phyloP scores from a whole-genome alignment of 2,113 vertebrate species.

The Xiphophorus couchianus region DNA sequence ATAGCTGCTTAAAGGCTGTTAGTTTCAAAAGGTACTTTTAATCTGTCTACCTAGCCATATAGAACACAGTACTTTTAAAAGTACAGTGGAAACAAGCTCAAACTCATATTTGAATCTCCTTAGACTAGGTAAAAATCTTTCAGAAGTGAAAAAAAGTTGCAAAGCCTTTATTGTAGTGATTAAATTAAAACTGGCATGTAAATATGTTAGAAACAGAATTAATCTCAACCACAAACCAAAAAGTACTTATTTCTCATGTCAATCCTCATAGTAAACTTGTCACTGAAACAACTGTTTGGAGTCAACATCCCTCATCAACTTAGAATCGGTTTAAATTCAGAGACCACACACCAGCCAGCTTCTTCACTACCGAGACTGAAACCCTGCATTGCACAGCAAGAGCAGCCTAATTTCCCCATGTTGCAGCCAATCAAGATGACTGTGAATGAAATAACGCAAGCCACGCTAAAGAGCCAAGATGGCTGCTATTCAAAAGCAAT shows the following conservation, averaged over 20 bases:
- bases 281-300: slow-evolving; percentile 20
- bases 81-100: no score
- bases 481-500: slow-evolving; percentile 39
- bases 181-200: neutral
- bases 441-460: slow-evolving; percentile 22
- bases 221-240: slow-evolving; percentile 38
- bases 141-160: neutral
- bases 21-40: neutral
- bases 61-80: neutral
- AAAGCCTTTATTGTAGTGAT: neutral
- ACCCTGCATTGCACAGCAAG: slow-evolving; percentile 42
- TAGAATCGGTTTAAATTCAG: slow-evolving; percentile 9
- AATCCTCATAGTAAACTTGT: slow-evolving; percentile 1
- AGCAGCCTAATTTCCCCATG: slow-evolving; percentile 17
- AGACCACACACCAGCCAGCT: slow-evolving; percentile 32
- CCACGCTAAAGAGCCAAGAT: slow-evolving; percentile 41
- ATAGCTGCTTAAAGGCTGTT: neutral
- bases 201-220: slow-evolving; percentile 6
- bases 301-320: slow-evolving; percentile 33
- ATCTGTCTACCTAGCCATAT: neutral
- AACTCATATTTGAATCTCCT: neutral
- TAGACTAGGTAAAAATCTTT: neutral
- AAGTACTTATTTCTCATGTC: slow-evolving; percentile 16
- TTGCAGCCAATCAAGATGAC: slow-evolving; percentile 34
- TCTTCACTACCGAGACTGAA: slow-evolving; percentile 21